Percentiles rank a stretch among this genome's conserved stretches.
Conservation (phyloP, 1,140 invertebrate genomes). For the Heliconius nattereri region DNA sequence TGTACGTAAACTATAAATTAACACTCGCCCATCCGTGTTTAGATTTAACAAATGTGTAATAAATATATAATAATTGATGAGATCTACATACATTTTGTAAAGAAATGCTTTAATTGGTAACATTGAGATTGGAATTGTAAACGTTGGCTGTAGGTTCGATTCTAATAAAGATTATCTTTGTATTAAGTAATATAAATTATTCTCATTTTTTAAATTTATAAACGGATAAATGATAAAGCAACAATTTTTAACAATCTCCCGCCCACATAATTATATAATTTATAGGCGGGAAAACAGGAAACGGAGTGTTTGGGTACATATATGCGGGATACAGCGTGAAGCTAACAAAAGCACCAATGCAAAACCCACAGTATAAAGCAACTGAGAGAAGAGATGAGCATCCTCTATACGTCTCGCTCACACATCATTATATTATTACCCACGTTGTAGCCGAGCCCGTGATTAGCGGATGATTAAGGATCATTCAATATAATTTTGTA, state of each 20-base stretch:
- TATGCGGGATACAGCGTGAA: too few relatives aligned
- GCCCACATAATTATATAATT: too few relatives aligned
- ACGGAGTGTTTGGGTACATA: too few relatives aligned
- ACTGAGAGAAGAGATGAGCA: too few relatives aligned
- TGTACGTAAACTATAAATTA: slow-evolving; percentile 30
- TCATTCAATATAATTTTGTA: slow-evolving; percentile 77
- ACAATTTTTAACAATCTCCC: too few relatives aligned
- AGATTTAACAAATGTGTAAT: slow-evolving; percentile 26
- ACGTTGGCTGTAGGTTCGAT: background rate
- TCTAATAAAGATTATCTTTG: background rate
- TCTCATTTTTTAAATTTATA: too few relatives aligned
- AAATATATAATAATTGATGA: slow-evolving; percentile 35
- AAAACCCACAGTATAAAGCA: too few relatives aligned
- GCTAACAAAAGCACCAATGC: too few relatives aligned
- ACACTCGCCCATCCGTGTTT: slow-evolving; percentile 34
- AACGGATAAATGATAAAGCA: too few relatives aligned
- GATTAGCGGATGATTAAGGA: slow-evolving; percentile 77
- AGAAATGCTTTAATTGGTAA: background rate
- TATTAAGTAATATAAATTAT: too few relatives aligned
- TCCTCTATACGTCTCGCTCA: slow-evolving; percentile 32
- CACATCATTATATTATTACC: slow-evolving; percentile 74
- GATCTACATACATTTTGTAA: slow-evolving; percentile 18
- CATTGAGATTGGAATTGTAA: background rate
- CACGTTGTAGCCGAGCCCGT: slow-evolving; percentile 59
- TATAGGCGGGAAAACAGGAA: too few relatives aligned